Evolutionary conservation across 2,888 invertebrate species (phyloP).

Genomic region (Cephalotes varians): DNA sequence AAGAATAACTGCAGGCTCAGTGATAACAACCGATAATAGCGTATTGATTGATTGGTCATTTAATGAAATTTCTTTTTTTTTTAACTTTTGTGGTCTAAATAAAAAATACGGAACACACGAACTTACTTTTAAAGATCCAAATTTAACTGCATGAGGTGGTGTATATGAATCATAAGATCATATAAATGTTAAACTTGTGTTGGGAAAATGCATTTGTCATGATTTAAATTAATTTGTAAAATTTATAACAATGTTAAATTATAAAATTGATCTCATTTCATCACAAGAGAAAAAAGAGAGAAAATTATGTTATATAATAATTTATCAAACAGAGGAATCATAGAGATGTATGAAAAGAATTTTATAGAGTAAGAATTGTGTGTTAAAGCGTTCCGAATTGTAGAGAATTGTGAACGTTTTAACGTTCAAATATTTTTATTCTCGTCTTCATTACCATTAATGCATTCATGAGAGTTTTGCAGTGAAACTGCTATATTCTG

Average conservation of each 20-base stretch:
- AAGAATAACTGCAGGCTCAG: constrained; percentile 67
- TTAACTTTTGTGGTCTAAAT: constrained; percentile 39
- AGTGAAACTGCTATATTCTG: constrained; percentile 39
- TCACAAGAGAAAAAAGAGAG: neutral
- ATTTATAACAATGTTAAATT: constrained; percentile 8
- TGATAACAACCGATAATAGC: constrained; percentile 70
- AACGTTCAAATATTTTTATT: neutral
- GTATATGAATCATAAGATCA: neutral
- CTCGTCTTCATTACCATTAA: neutral
- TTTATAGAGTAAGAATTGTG: constrained; percentile 1
- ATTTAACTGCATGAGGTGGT: neutral
- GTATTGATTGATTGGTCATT: constrained; percentile 58
- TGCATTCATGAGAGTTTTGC: constrained; percentile 10
- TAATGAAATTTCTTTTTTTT: constrained; percentile 51
- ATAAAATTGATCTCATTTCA: constrained; percentile 47
- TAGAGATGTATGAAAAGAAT: neutral
- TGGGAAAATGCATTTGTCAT: neutral
- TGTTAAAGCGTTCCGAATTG: neutral
- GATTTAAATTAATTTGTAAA: constrained; percentile 4
- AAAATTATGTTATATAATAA: constrained; percentile 5
- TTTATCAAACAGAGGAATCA: constrained; percentile 5
- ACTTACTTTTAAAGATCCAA: neutral
- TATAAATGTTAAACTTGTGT: neutral
- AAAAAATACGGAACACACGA: neutral
- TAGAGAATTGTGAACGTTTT: neutral